Percentiles rank a stretch among this genome's conserved stretches.
These are phyloP conservation scores for Perognathus longimembris DNA, from an alignment of 2,113 vertebrate genomes.

Conservation along the genomic window DNA sequence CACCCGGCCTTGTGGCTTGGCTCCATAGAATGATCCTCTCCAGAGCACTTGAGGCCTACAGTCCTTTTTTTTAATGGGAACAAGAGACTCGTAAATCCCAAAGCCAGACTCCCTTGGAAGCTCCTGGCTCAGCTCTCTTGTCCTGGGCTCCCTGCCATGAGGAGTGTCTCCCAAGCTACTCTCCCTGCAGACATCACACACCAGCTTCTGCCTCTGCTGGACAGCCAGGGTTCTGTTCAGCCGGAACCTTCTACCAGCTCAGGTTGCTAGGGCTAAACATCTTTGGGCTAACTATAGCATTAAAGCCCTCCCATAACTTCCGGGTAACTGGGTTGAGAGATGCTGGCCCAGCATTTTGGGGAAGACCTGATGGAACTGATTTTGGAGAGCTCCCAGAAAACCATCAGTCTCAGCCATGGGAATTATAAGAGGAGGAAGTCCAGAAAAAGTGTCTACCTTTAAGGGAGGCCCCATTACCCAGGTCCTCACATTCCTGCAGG, in stretches of 20 bases:
- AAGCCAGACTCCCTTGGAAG: constrained; percentile 77
- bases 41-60: constrained; percentile 68
- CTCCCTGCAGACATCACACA: background rate
- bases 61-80: constrained; percentile 68
- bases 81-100: constrained; percentile 74
- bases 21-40: background rate
- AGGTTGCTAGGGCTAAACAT: background rate
- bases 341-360: background rate
- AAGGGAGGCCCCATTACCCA: background rate
- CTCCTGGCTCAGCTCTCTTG: constrained; percentile 39
- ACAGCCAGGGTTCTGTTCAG: background rate
- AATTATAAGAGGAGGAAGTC: background rate
- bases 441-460: background rate
- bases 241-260: background rate
- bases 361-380: background rate
- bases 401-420: background rate
- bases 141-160: constrained; percentile 68
- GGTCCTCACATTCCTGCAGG: background rate
- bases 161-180: constrained; percentile 46
- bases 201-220: background rate
- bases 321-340: background rate
- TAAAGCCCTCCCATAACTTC: background rate
- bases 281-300: background rate
- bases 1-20: background rate
- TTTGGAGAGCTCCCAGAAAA: background rate